Percentiles rank a stretch among this genome's conserved stretches.
phyloP scores from a whole-genome alignment of 1,140 invertebrate genomes.

The Neelides sp. region DNA sequence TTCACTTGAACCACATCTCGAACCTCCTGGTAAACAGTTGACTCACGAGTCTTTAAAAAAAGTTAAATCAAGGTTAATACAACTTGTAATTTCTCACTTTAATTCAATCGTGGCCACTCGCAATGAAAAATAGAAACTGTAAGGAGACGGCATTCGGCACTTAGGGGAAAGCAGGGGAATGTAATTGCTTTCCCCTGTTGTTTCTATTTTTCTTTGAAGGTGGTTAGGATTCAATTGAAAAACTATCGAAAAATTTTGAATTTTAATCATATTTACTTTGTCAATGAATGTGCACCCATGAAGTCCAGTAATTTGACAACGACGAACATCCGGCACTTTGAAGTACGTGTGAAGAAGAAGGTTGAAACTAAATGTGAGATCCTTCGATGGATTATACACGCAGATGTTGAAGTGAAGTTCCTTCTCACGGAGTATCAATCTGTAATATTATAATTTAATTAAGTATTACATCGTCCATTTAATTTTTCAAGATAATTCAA shows the following conservation, averaged over 20 bases:
- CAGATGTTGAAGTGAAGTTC: constrained; percentile 83
- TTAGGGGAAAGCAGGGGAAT: too few species aligned
- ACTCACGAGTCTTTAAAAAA: constrained; percentile 55
- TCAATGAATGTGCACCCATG: constrained; percentile 84
- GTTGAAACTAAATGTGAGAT: constrained; percentile 80
- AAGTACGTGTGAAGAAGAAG: constrained; percentile 88
- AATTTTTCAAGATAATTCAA: not conserved
- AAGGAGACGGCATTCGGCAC: too few species aligned
- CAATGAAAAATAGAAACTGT: too few species aligned
- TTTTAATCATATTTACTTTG: constrained; percentile 50
- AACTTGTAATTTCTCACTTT: too few species aligned
- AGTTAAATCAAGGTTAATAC: constrained; percentile 12
- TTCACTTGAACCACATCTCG: constrained; percentile 74
- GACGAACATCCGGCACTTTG: constrained; percentile 80
- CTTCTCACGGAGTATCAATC: constrained; percentile 75
- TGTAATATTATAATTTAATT: constrained; percentile 44
- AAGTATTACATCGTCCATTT: not conserved
- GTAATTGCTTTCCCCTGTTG: too few species aligned
- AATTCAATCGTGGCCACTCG: too few species aligned
- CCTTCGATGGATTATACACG: constrained; percentile 81
- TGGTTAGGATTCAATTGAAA: too few species aligned
- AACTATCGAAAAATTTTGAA: not conserved
- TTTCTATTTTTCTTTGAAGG: too few species aligned
- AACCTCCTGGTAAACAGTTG: constrained; percentile 68
- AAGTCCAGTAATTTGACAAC: constrained; percentile 78